These are phyloP conservation scores for Limenitis camilla DNA, from an alignment of 2,888 invertebrate species.

Conservation along the genomic window DNA sequence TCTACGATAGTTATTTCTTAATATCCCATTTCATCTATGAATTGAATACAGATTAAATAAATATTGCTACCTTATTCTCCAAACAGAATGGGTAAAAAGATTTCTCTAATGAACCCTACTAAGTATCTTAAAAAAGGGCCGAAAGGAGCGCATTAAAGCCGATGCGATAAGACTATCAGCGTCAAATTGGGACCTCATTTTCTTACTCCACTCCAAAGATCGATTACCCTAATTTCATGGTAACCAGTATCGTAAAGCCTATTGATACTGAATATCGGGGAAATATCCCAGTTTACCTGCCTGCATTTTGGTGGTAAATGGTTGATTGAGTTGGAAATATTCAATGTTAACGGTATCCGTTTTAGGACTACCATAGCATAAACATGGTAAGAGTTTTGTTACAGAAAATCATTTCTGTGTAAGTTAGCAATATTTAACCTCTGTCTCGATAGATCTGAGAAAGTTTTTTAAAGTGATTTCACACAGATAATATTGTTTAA, in stretches of 20 bases:
- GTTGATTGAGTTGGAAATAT: conserved; percentile 20
- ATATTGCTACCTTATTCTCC: background rate
- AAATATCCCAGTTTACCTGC: conserved; percentile 28
- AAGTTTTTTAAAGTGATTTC: too few relatives aligned
- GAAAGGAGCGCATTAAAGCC: conserved; percentile 7
- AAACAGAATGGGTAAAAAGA: background rate
- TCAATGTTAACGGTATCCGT: background rate
- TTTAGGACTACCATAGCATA: background rate
- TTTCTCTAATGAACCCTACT: conserved; percentile 8
- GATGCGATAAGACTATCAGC: conserved; percentile 27
- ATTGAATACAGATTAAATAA: too few relatives aligned
- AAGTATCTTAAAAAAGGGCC: conserved; percentile 8
- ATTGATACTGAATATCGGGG: conserved; percentile 28
- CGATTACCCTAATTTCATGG: conserved; percentile 35
- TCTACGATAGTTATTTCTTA: too few relatives aligned
- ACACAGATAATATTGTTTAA: too few relatives aligned
- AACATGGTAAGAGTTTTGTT: background rate
- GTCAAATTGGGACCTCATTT: conserved; percentile 28
- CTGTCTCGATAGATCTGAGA: too few relatives aligned
- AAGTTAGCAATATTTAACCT: too few relatives aligned
- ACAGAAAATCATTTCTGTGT: background rate
- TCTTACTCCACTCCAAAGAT: conserved; percentile 26
- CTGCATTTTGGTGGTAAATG: conserved; percentile 32
- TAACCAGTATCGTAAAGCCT: conserved; percentile 24
- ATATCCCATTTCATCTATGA: too few relatives aligned